Base-by-base conservation (phyloP, 2,113 vertebrate genomes). In the Synchiropus splendidus region DNA sequence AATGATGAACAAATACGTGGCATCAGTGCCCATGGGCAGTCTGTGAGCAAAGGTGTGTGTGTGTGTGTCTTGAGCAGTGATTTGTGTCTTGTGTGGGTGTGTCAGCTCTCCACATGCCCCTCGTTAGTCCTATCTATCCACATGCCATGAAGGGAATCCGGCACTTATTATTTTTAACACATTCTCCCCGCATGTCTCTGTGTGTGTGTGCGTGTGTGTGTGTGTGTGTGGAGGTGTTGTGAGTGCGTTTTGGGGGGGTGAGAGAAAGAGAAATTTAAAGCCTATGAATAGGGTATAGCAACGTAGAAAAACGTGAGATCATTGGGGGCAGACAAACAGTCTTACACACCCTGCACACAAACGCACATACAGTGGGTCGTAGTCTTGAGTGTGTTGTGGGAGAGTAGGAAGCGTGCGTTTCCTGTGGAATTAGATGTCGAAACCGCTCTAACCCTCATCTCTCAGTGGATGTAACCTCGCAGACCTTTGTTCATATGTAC, bases 61-160 rank as follows among this genome's bases (percentile, higher is more conserved):
- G 45, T 39, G 31, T 37, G 38, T 30, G 17, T 27, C 31, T 27
- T 5, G 21, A 27, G 21, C 21, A 27, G 21, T 4, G 21, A 27
- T 4, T 8, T 42, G 9, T 53, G 17, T 47, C 13, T 51, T 48
- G 16, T 43, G 37, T 49, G 54, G 44, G 51, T 45, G 17, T 33
- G 27, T 55, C 48, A 32, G 13, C 32, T 43, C 50, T 42, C 42
- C 40, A 54, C 43, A 56, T 48, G 45, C 31, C 40, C 48, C 46
- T 60, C 4, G 43, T 72, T 62, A 68, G 39, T 42, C 27, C 31
- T 43, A 48, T 36, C 39, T 43, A 38, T 48, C 46, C 13, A 36
- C 51, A 2, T 47, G 40, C 45, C 30, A 43, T 12, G 18, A 17
- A 48, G 15, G 39, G 39, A 59, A 35, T 31, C 13, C 9, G 33